Evolutionary conservation across 92 coral and sea anemone genomes (phyloP).

Genomic region (Siderastrea radians): DNA sequence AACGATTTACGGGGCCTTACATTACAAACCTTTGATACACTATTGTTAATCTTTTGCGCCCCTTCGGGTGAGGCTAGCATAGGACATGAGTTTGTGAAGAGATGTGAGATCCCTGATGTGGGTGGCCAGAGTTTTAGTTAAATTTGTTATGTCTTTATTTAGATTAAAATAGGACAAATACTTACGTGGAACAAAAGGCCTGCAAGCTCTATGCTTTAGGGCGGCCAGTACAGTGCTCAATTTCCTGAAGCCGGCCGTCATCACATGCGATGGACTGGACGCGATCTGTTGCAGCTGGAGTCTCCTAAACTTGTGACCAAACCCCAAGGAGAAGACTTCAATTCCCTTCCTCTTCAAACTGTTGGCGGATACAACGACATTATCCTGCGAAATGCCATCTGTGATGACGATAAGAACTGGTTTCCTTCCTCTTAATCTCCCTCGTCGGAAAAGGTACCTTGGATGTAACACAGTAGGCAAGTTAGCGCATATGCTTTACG

Average conservation of each 20-base stretch:
- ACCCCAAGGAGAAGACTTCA: conserved; percentile 72
- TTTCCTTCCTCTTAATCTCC: conserved; percentile 64
- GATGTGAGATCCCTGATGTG: no score
- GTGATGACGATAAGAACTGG: conserved; percentile 75
- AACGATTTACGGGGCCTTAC: no score
- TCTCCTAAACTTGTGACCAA: conserved; percentile 67
- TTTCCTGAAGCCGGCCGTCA: conserved; percentile 65
- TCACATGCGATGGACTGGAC: conserved; percentile 61
- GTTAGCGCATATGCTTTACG: no score
- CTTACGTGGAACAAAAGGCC: conserved; percentile 60
- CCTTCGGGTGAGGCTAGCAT: no score
- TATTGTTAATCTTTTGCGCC: no score
- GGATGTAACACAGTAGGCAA: neutral
- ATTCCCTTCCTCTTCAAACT: conserved; percentile 65
- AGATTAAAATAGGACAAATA: neutral
- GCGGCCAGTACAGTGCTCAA: conserved; percentile 45
- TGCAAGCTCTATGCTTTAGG: conserved; percentile 62
- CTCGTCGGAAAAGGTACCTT: conserved; percentile 63
- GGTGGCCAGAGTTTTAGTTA: neutral
- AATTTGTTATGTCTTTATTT: neutral
- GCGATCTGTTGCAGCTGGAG: conserved; percentile 67
- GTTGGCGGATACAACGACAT: conserved; percentile 54
- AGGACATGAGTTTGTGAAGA: no score
- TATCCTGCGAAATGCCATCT: conserved; percentile 83
- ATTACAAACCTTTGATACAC: no score